phyloP scores from a whole-genome alignment of 2,888 invertebrate species.

The Eumacrocentrus americanus region DNA sequence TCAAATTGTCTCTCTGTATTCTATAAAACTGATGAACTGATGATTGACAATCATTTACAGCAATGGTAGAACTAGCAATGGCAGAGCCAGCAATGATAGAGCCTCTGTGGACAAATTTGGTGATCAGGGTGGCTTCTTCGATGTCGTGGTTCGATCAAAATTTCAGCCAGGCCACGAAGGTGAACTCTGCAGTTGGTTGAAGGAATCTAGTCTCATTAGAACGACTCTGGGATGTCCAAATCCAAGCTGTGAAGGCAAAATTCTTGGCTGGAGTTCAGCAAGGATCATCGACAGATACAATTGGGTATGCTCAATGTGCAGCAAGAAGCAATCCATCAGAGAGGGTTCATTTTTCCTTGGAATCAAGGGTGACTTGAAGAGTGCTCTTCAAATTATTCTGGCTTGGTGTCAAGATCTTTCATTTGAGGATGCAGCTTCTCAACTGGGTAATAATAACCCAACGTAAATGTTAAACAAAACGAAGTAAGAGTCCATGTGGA shows the following conservation, averaged over 20 bases:
- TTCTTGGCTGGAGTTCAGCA: slow-evolving; percentile 63
- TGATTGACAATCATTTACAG: too few species aligned
- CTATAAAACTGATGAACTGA: neutral
- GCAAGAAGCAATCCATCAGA: slow-evolving; percentile 62
- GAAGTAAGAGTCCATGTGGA: too few species aligned
- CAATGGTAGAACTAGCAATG: too few species aligned
- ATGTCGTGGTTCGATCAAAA: slow-evolving; percentile 63
- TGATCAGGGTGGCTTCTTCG: slow-evolving; percentile 60
- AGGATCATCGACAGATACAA: slow-evolving; percentile 64
- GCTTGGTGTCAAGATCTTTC: slow-evolving; percentile 74
- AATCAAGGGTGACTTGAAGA: slow-evolving; percentile 69
- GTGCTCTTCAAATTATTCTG: slow-evolving; percentile 67
- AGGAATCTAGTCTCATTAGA: slow-evolving; percentile 63
- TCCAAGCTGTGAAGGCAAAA: slow-evolving; percentile 58
- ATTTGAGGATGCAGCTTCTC: slow-evolving; percentile 62
- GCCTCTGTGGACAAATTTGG: slow-evolving; percentile 44
- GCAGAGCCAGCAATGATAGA: slow-evolving; percentile 38
- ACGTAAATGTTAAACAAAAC: too few species aligned
- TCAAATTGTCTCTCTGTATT: neutral
- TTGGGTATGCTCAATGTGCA: slow-evolving; percentile 63
- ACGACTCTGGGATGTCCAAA: slow-evolving; percentile 57
- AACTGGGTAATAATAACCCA: slow-evolving; percentile 69
- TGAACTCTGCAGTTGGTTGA: slow-evolving; percentile 64
- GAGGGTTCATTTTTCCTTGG: slow-evolving; percentile 68
- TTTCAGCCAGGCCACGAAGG: slow-evolving; percentile 64